These are phyloP conservation scores for Myzus persicae DNA, from an alignment of 1,140 invertebrate species.

Conservation along the genomic window DNA sequence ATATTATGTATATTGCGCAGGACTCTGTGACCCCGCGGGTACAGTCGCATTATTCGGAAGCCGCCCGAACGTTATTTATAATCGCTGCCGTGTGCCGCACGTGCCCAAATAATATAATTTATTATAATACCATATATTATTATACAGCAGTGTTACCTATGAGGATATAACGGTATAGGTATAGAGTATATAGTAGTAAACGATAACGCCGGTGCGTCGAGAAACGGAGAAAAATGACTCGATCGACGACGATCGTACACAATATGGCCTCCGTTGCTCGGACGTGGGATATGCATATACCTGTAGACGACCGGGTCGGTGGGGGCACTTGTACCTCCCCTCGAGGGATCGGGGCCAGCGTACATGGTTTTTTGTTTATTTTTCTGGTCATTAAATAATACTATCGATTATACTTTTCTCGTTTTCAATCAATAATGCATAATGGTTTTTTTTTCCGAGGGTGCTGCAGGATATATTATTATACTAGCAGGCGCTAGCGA, in stretches of 20 bases:
- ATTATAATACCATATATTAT: too few relatives aligned
- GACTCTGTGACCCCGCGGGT: background rate
- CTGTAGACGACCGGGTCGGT: too few relatives aligned
- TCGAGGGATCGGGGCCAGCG: too few relatives aligned
- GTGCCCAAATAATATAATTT: too few relatives aligned
- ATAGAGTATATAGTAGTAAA: background rate
- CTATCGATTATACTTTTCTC: background rate
- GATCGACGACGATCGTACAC: slow-evolving; percentile 22
- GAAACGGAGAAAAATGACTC: slow-evolving; percentile 48
- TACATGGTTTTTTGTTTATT: background rate
- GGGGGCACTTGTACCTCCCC: too few relatives aligned
- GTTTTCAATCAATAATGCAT: background rate
- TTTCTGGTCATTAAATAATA: background rate
- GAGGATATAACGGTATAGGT: background rate
- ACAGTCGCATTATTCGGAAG: background rate
- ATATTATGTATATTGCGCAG: too few relatives aligned
- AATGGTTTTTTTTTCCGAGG: background rate
- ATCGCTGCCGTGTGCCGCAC: too few relatives aligned
- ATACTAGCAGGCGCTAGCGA: background rate
- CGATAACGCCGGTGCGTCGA: background rate
- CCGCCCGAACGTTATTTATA: background rate
- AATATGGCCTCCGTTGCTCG: slow-evolving; percentile 43
- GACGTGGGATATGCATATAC: background rate
- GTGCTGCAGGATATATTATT: background rate
- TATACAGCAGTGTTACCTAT: too few relatives aligned